Percentiles rank a stretch among this genome's conserved stretches.
Conservation (phyloP, 2,113 vertebrate genomes). For the Sminthopsis crassicaudata region DNA sequence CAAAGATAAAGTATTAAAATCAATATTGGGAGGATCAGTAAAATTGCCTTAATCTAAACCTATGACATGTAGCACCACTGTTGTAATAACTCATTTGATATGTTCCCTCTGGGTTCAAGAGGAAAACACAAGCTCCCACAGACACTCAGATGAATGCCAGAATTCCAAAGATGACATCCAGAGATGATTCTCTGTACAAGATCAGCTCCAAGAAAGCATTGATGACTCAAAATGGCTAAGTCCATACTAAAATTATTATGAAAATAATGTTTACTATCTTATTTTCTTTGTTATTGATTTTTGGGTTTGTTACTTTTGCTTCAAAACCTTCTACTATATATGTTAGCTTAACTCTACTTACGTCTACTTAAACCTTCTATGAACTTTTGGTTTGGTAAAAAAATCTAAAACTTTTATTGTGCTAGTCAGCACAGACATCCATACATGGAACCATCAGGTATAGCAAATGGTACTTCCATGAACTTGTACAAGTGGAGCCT, state of each 20-base stretch:
- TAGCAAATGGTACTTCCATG: background rate
- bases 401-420: too few relatives aligned
- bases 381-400: too few relatives aligned
- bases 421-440: too few relatives aligned
- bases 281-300: too few relatives aligned
- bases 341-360: too few relatives aligned
- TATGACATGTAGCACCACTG: background rate
- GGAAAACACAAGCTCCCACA: background rate
- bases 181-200: background rate
- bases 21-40: background rate
- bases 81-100: background rate
- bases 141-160: background rate
- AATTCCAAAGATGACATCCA: background rate
- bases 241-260: too few relatives aligned
- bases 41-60: background rate
- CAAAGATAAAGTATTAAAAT: background rate
- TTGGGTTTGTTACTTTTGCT: too few relatives aligned
- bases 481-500: background rate
- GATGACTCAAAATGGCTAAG: background rate
- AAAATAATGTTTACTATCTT: too few relatives aligned
- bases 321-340: too few relatives aligned
- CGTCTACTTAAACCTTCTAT: too few relatives aligned
- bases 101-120: background rate
- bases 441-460: too few relatives aligned
- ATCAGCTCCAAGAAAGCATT: background rate